A percentile compares a stretch with the other conserved stretches of the same genome.
Evolutionary conservation across 2,113 vertebrate genomes (phyloP).

Genomic region (Thalassoma bifasciatum): DNA sequence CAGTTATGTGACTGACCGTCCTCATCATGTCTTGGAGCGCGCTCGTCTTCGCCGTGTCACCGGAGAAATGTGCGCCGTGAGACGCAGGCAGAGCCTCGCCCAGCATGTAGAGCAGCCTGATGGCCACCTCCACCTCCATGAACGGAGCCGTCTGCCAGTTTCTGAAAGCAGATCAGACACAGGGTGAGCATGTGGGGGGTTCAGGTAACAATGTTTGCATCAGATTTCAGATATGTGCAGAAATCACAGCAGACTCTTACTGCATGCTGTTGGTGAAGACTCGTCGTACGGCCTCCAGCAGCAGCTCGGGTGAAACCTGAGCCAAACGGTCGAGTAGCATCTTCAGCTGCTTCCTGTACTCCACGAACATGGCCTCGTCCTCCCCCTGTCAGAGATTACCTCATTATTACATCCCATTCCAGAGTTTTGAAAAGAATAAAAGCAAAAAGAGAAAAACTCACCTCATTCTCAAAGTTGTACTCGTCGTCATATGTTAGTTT

Average conservation of each 20-base stretch:
- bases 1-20: constrained; percentile 83
- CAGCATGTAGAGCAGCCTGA: constrained; percentile 96
- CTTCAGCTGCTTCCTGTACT: constrained; percentile 98
- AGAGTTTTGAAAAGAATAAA: too few relatives aligned
- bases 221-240: too few relatives aligned
- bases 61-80: constrained; percentile 96
- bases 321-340: constrained; percentile 95
- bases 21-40: constrained; percentile 98
- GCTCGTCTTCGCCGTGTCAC: constrained; percentile 92
- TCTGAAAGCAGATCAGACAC: constrained; percentile 71
- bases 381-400: constrained; percentile 85
- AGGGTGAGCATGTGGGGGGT: too few relatives aligned
- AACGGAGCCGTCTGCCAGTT: constrained; percentile 91
- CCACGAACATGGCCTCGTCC: constrained; percentile 99
- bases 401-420: not conserved
- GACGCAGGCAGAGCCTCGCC: constrained; percentile 96
- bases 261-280: constrained; percentile 93
- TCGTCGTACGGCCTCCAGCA: constrained; percentile 91
- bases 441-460: too few relatives aligned
- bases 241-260: constrained; percentile 76
- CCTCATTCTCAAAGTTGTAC: constrained; percentile 99
- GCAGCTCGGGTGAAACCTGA: constrained; percentile 95
- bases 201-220: too few relatives aligned
- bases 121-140: constrained; percentile 97
- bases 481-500: constrained; percentile 98